Base-by-base conservation (phyloP, 2,888 invertebrate genomes). In the Eupithecia inturbata region DNA sequence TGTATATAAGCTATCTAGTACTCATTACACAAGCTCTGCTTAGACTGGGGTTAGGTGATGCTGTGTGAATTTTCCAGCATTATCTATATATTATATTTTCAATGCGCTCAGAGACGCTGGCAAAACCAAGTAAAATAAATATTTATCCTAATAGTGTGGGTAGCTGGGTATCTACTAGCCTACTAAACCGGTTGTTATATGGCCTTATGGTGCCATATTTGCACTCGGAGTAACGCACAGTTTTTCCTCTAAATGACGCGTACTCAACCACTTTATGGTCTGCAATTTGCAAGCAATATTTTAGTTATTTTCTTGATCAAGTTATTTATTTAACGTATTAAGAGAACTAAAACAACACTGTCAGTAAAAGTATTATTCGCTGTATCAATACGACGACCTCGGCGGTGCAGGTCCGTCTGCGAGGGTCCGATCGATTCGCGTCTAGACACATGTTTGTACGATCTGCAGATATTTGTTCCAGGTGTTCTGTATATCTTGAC, bases 171-270 rank as follows among this genome's bases (percentile, higher is more conserved):
- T 33, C 10, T 41, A 28, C 60, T 62, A 70, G 22, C 22, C 12
- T 53, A 12, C 12, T 53, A 60, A 49, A 73, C 73, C 26, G 60
- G 73, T 69, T 60, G 45, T 62, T n/a, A 60, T 39, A 60, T 67
- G 60, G 36, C 67, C 73, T 62, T 62, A 49, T 62, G 62, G 53
- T 70, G 64, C 64, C 66, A 66, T 73, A 69, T 60, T 66, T 53
- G 71, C 66, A 49, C 67, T 70, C 53, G 5, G 26, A 66, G 22
- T 69, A 74, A 69, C 70, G 39, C 49, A 45, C 68, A 63, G 63
- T 49, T 73, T 49, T 69, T 66, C 69, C 73, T 69, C 39, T 69
- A 60, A 69, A 39, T 68, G 64, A 66, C 64, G 57, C 64, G 63
- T 22, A 33, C 22, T 28, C 12, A 45, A 36, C 16, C 36, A 60